Base-by-base conservation (phyloP, 2,888 invertebrate species). In the Polyommatus iphigenia region DNA sequence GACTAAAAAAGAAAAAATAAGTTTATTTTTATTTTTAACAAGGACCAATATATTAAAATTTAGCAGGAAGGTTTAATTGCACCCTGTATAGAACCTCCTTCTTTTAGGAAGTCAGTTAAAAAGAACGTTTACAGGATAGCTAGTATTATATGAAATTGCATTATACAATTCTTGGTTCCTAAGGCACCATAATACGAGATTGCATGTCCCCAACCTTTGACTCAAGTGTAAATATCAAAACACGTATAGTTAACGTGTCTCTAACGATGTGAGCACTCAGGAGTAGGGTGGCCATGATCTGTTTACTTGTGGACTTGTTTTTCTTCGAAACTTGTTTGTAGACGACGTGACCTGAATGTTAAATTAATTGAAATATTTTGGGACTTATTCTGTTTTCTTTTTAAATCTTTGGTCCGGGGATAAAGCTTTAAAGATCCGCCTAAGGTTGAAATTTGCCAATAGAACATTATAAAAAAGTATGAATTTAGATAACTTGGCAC, bases 231-330 rank as follows among this genome's bases (percentile, higher is more conserved):
- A 77, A 77, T 77, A 77, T 77, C 67, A 77, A 71, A 71, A 77
- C 77, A 77, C 50, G 59, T 76, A 77, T 77, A 77, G 77, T 77
- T 71, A 77, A 75, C 77, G 73, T 75, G 73, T 71, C 62, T 76
- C 75, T 79, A 76, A 78, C 73, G 77, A 78, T 59, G 72, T 73
- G 77, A 78, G 77, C 77, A 78, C 77, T 78, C 71, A 57, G 10
- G 24, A 57, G 18, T 73, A 72, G 77, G 57, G 59, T 78, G 73
- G 18, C 77, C 41, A 73, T 41, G n/a, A 36, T 78, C 57, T 54
- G 57, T 76, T 59, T 62, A 24, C 15, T 62, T 76, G 32, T 10
- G 20, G 24, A 20, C 7, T 18, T 57, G 29, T 76, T 57, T 57
- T 24, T 57, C 57, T 76, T 76, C 18, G 18, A 24, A 54, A 54